Evolutionary conservation across 2,888 invertebrate species (phyloP).

Genomic region (Prenolepis imparis): DNA sequence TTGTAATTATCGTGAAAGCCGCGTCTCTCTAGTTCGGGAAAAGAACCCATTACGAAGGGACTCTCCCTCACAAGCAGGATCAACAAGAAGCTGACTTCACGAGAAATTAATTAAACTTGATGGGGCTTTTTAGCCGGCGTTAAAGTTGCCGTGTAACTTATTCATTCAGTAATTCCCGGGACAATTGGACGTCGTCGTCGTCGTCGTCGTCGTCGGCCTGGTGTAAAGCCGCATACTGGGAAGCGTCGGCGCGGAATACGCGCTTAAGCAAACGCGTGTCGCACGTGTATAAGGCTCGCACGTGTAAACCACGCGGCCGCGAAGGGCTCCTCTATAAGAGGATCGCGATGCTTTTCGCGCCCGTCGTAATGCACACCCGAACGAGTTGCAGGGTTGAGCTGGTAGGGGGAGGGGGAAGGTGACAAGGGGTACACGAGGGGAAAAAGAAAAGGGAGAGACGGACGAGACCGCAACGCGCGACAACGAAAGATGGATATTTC

Average conservation of each 20-base stretch:
- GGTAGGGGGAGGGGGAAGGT: background rate
- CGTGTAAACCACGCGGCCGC: constrained; percentile 15
- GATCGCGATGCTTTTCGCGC: constrained; percentile 53
- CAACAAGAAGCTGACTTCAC: constrained; percentile 50
- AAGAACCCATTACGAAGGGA: constrained; percentile 31
- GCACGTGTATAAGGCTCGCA: constrained; percentile 43
- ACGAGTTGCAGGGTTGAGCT: background rate
- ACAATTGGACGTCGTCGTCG: constrained; percentile 50
- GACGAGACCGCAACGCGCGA: constrained; percentile 63
- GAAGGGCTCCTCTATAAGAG: constrained; percentile 52
- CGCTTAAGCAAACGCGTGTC: constrained; percentile 65
- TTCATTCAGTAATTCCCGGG: constrained; percentile 55
- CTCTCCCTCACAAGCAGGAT: constrained; percentile 20
- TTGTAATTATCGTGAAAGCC: constrained; percentile 38
- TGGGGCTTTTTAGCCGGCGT: constrained; percentile 48
- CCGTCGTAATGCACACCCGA: constrained; percentile 9
- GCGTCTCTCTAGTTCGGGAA: constrained; percentile 22
- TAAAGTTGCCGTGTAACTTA: constrained; percentile 53
- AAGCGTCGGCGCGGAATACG: constrained; percentile 50
- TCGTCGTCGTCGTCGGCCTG: constrained; percentile 36
- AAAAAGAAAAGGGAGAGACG: constrained; percentile 62
- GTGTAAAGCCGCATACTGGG: constrained; percentile 22
- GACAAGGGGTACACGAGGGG: background rate
- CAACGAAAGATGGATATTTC: constrained; percentile 71
- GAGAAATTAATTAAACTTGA: constrained; percentile 56